Evolutionary conservation across 1,140 invertebrate species (phyloP), one percentile per base, ranked within the genome.

Genomic region (Heliconius eleuchia): DNA sequence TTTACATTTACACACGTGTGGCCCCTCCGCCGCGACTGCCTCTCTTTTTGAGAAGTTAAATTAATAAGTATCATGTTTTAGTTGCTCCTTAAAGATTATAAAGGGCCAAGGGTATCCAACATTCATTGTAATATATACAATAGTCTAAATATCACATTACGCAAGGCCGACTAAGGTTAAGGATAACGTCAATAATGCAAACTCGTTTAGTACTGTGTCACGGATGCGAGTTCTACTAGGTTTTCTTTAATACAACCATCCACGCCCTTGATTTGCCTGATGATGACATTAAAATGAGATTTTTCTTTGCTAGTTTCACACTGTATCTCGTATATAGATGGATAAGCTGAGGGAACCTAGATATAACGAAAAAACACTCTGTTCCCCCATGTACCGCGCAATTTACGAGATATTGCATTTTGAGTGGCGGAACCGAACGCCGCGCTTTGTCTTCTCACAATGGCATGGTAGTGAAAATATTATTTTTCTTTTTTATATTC

Each of bases 81-180:
- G 11, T 23, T 27, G n/a, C n/a, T 57, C 55, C 27, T 16, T 27
- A 16, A 23, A 9, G 11, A 66, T 66, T 66, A 66, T 27, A 30
- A 71, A 71, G 37, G 71, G 71, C 34, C 30, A 72, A 42, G 71
- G 30, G 71, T 23, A 72, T 8, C 6, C 18, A 13, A 71, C 34
- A 37, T 72, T 9, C 71, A 72, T 72, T 72, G 71, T 39, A 42
- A 72, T 72, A 46, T 16, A 5, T 16, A 16, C 16, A 46, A 46
- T 46, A 19, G 34, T 72, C 37, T 39, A 72, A n/a, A 72, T 57
- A 74, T 57, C 30, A 74, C 30, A 57, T 74, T 74, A 74, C 55
- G 30, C 50, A 74, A 72, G 71, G 71, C 71, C 71, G 37, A 19
- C 18, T 72, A 72, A 72, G 71, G 71, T 72, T 72, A 42, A 72